phyloP scores from a whole-genome alignment of 1,140 invertebrate species.

The Holcopasites calliopsidis region DNA sequence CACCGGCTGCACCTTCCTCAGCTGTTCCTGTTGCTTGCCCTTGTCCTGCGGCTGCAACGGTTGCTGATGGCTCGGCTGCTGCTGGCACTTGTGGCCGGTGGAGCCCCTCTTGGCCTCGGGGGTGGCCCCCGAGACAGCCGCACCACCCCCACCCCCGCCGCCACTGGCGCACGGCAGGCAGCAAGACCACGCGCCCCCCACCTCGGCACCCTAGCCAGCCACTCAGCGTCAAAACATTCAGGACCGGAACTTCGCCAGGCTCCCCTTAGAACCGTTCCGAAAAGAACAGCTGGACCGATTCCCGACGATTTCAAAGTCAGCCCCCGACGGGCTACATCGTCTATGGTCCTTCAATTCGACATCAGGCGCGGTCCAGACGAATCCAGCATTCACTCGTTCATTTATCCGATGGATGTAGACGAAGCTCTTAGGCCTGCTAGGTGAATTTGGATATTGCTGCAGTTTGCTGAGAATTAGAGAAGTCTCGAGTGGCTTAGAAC shows the following conservation, averaged over 20 bases:
- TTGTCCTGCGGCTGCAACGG: constrained; percentile 13
- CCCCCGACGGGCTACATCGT: neutral
- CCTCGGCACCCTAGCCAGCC: constrained; percentile 77
- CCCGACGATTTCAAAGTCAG: neutral
- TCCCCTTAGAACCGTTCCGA: neutral
- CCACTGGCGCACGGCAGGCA: constrained; percentile 80
- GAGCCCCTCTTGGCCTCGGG: constrained; percentile 58
- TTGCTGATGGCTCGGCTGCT: constrained; percentile 54
- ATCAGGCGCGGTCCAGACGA: neutral
- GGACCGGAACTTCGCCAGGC: constrained; percentile 47
- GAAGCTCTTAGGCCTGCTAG: too few species aligned
- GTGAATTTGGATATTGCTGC: too few species aligned
- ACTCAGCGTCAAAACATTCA: constrained; percentile 76
- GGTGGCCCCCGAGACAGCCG: constrained; percentile 67
- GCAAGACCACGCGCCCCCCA: constrained; percentile 80
- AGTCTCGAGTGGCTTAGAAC: too few species aligned
- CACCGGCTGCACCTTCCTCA: constrained; percentile 29
- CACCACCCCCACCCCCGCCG: constrained; percentile 76
- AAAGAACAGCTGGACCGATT: neutral
- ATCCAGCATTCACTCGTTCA: neutral
- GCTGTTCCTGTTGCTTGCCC: constrained; percentile 24
- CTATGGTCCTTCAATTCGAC: neutral
- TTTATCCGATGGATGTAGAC: too few species aligned
- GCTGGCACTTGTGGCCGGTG: constrained; percentile 46
- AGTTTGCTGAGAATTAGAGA: too few species aligned